These are phyloP conservation scores for Choristoneura fumiferana DNA, from an alignment of 1,140 invertebrate genomes.

Conservation along the genomic window DNA sequence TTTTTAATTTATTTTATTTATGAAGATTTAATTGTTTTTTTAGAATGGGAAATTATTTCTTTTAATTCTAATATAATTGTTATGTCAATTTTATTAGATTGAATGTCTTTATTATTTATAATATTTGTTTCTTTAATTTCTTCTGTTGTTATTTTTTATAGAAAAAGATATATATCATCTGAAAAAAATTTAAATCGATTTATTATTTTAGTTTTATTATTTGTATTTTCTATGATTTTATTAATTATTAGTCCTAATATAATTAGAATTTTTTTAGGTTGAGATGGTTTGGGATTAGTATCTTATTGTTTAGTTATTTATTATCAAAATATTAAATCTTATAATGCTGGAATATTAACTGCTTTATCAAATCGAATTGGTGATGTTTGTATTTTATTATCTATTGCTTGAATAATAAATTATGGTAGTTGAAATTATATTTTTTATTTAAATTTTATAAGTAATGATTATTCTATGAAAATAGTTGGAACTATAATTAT, in stretches of 20 bases:
- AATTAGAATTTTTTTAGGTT: conserved; percentile 83
- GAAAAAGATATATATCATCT: conserved; percentile 78
- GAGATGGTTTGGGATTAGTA: too few species aligned
- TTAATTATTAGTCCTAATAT: conserved; percentile 84
- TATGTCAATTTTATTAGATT: conserved; percentile 80
- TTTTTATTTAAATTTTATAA: conserved; percentile 74
- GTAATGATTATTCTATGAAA: conserved; percentile 60
- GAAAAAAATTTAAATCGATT: conserved; percentile 79
- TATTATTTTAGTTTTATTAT: conserved; percentile 81
- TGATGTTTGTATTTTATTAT: too few species aligned
- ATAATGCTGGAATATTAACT: too few species aligned
- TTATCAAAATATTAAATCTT: too few species aligned
- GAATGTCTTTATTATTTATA: conserved; percentile 80
- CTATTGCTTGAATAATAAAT: too few species aligned
- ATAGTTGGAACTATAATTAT: conserved; percentile 71
- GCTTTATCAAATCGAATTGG: too few species aligned
- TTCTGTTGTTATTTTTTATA: conserved; percentile 81
- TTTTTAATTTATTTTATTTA: conserved; percentile 67
- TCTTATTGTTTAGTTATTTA: too few species aligned
- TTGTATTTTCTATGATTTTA: conserved; percentile 83
- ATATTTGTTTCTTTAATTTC: conserved; percentile 81
- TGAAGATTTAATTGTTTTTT: conserved; percentile 69
- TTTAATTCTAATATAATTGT: conserved; percentile 71
- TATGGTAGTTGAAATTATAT: conserved; percentile 75
- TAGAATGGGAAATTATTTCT: conserved; percentile 75